Evolutionary conservation across 2,113 vertebrate species (phyloP).

Genomic region (Anoplopoma fimbria): DNA sequence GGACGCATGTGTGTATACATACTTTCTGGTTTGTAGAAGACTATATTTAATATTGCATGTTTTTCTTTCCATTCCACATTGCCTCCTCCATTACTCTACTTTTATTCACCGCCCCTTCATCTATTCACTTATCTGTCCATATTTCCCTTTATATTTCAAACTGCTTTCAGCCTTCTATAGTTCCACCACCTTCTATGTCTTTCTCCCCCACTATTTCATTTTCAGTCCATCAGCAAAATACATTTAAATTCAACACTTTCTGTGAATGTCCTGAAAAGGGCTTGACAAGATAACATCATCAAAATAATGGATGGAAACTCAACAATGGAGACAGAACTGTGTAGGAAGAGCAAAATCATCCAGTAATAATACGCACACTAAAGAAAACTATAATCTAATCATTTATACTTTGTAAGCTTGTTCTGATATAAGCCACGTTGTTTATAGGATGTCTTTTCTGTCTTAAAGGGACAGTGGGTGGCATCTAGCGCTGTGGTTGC

Average conservation of each 20-base stretch:
- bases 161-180: constrained; percentile 5
- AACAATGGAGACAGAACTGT: background rate
- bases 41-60: constrained; percentile 4
- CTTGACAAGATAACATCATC: background rate
- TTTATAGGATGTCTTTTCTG: background rate
- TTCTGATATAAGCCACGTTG: background rate
- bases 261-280: too few species aligned
- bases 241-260: background rate
- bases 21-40: constrained; percentile 13
- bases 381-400: too few species aligned
- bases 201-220: background rate
- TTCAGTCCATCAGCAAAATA: background rate
- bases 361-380: too few species aligned
- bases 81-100: constrained; percentile 9
- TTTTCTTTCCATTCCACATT: constrained; percentile 2
- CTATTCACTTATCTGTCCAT: constrained; percentile 2
- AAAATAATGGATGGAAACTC: background rate
- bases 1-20: constrained; percentile 13
- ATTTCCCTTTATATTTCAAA: constrained; percentile 4
- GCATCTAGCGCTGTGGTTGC: too few species aligned
- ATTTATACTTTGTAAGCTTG: background rate
- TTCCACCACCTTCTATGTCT: background rate
- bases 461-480: background rate
- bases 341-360: too few species aligned
- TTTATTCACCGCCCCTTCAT: constrained; percentile 7